Base-by-base conservation (phyloP, 2,888 invertebrate genomes). In the Matsumyia berberina region DNA sequence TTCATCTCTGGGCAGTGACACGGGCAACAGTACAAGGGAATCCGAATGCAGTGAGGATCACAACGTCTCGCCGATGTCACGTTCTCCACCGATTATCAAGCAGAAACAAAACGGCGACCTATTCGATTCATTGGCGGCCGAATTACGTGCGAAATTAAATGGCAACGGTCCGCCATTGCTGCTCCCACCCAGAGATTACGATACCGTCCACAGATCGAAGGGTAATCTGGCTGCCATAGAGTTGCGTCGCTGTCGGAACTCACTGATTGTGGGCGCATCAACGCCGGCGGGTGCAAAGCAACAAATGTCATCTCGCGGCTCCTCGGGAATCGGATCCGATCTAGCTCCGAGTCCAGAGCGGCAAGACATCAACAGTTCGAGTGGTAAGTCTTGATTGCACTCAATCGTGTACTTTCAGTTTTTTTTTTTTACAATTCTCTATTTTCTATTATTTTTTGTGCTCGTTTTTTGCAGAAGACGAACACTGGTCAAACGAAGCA, bases 151-250 rank as follows among this genome's bases (percentile, higher is more conserved):
- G 76, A 96, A 96, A 90, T 92, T 97, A 55, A 92, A 92, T 83
- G 92, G 92, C 91, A 94, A 93, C 89, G 94, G 93, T 89, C 94
- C 91, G 91, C 98, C 98, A 0, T 94, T 98, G 66, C 93, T 98
- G 19, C 92, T 98, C 82, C 98, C 98, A 0, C 98, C 98, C 0
- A 94, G 97, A 31, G 98, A 98, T 92, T 98, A 98, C 92, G 98
- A 98, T 92, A 98, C 98, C 0, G 96, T 97, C 2, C 96, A 96
- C 90, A 94, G 92, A 60, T 92, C 92, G 66, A 93, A 95, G 83
- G 96, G 96, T 6, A 96, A 96, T 89, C 91, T 96, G 58, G 94
- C 94, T n/a, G 95, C 95, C 31, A 95, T 95, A 88, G 95, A 96
- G 89, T 91, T 94, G 85, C 91, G 95, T 57, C 90, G 92, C 73